Evolutionary conservation across 2,888 invertebrate species (phyloP), one percentile per base, ranked within the genome.

Genomic region (Catocala fraxini): DNA sequence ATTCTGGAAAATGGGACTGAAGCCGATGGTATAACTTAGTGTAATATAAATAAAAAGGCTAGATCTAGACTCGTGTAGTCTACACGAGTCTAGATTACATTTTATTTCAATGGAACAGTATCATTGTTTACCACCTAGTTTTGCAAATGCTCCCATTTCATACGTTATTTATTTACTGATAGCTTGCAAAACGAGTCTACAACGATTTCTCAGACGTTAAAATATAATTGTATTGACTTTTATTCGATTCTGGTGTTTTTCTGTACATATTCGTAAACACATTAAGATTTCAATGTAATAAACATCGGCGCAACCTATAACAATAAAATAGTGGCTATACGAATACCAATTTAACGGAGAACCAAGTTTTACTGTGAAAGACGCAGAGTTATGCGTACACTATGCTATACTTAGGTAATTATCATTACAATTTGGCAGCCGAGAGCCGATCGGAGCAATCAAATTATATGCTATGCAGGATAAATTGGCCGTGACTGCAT

Each of bases 401-500:
- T 35, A 15, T 51, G 42, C 42, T 49, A 12, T 13, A 49, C 42
- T 15, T 51, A 45, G 12, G 47, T 42, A 43, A 61, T 61, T 61
- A 61, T 34, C 46, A 60, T 56, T 52, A 51, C 6, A 34, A 56
- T 61, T 56, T 51, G 34, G 41, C 11, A 41, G 49, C 10, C 6
- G 45, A 39, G 49, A 60, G 49, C 11, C 13, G 35, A 42, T 35
- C 39, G 12, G 34, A 35, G 6, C n/a, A 34, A 51, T 51, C n/a
- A 51, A 51, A 51, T 51, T 35, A 51, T 34, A 35, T 6, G 13
- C 6, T 55, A 49, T 51, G 52, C 55, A 54, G 10, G 43, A 39
- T 45, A 51, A 61, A 64, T 66, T 62, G 51, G 56, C 56, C 56
- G 56, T 57, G 59, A 64, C 61, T 59, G 57, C 57, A 58, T 62